Evolutionary conservation across 64 coral and sea anemone genomes (phyloP).

Genomic region (Montipora efflorescens): DNA sequence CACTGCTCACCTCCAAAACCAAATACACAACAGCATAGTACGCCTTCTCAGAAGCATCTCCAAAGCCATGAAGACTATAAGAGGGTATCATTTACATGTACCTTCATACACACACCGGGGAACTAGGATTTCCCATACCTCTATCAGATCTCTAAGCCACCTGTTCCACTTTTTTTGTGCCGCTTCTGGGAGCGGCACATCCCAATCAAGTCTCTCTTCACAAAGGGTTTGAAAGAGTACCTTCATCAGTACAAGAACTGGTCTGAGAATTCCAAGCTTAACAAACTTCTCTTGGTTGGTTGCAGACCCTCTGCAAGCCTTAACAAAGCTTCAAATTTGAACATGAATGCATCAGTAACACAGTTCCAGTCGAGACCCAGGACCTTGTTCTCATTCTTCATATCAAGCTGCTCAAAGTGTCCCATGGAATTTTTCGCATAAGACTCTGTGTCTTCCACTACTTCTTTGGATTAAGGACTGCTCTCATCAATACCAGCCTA

Average conservation of each 20-base stretch:
- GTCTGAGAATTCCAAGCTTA: slow-evolving; percentile 38
- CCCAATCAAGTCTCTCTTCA: not conserved
- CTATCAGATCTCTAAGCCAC: too few species aligned
- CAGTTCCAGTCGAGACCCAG: slow-evolving; percentile 45
- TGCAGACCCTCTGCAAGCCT: slow-evolving; percentile 6
- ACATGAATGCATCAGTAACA: slow-evolving; percentile 35
- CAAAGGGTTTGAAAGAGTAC: slow-evolving; percentile 38
- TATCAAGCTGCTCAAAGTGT: not conserved
- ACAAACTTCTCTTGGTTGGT: slow-evolving; percentile 36
- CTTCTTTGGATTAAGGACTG: not conserved
- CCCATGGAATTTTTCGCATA: not conserved
- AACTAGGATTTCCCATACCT: too few species aligned
- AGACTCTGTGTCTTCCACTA: slow-evolving; percentile 31
- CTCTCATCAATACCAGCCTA: not conserved
- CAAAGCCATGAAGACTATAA: too few species aligned
- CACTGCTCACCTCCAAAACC: too few species aligned
- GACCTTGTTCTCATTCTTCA: slow-evolving; percentile 36
- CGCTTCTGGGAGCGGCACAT: slow-evolving; percentile 32
- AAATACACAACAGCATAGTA: too few species aligned
- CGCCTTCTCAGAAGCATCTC: too few species aligned
- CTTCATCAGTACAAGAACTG: slow-evolving; percentile 46
- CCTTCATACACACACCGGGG: too few species aligned
- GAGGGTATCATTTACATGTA: too few species aligned
- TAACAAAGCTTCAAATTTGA: slow-evolving; percentile 45
- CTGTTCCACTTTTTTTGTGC: slow-evolving; percentile 3